These are phyloP conservation scores for Rotaria macrura DNA, from an alignment of 2,888 invertebrate genomes.

Conservation along the genomic window DNA sequence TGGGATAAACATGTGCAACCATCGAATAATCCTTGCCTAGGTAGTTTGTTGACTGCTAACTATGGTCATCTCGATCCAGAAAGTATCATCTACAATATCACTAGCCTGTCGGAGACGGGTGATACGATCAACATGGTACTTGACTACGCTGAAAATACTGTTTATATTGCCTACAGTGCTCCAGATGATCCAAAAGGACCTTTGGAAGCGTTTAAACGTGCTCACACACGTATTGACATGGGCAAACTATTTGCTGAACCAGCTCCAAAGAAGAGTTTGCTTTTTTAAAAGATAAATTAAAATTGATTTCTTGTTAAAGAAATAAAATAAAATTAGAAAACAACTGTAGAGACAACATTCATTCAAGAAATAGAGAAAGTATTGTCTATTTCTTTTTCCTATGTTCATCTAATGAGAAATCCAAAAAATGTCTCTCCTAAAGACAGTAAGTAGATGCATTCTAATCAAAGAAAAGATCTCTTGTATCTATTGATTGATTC, in stretches of 20 bases:
- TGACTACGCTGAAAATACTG: slow-evolving; percentile 13
- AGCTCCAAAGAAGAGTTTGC: neutral
- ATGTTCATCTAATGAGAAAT: neutral
- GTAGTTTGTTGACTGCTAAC: neutral
- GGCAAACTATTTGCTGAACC: neutral
- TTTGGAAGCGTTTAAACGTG: neutral
- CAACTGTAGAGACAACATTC: neutral
- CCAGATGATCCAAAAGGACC: neutral
- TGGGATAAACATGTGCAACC: neutral
- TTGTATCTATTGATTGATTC: neutral
- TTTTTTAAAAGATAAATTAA: neutral
- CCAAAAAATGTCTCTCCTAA: slow-evolving; percentile 34
- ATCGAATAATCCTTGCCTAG: neutral
- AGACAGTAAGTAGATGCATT: neutral
- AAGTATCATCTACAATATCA: neutral
- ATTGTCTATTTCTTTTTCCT: neutral
- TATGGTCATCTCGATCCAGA: neutral
- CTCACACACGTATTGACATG: neutral
- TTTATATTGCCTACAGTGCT: neutral
- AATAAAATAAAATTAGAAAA: neutral
- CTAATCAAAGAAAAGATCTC: too few relatives aligned
- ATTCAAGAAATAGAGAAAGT: too few relatives aligned
- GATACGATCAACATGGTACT: neutral
- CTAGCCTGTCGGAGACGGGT: neutral
- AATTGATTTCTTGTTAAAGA: too few relatives aligned